Conservation (phyloP, 2,888 invertebrate genomes). For the Yponomeuta plumbellus region DNA sequence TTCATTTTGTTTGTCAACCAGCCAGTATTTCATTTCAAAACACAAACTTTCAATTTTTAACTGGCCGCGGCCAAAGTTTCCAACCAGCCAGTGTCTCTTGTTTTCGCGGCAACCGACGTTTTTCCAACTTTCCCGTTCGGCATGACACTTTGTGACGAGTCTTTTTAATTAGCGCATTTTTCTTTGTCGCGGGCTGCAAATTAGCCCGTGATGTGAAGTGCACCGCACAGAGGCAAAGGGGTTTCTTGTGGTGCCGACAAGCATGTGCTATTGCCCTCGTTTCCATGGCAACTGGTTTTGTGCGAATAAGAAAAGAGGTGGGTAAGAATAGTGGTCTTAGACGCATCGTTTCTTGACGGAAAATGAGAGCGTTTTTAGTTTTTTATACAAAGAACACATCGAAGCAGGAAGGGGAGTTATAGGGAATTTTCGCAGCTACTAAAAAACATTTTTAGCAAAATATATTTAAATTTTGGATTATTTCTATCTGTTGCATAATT, state of each 20-base stretch:
- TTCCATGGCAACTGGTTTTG: conserved; percentile 10
- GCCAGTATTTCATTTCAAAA: background rate
- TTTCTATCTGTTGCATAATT: too few relatives aligned
- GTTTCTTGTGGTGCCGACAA: conserved; percentile 4
- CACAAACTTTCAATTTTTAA: background rate
- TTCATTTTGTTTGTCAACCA: too few relatives aligned
- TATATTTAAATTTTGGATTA: too few relatives aligned
- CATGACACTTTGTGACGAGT: conserved; percentile 66
- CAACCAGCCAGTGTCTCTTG: background rate
- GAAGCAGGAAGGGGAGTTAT: too few relatives aligned
- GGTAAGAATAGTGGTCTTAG: background rate
- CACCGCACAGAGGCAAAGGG: background rate
- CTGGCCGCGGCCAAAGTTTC: background rate
- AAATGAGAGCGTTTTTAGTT: too few relatives aligned
- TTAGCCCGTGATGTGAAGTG: conserved; percentile 61
- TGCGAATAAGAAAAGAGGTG: background rate
- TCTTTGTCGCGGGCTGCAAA: conserved; percentile 64
- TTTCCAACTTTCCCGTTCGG: conserved; percentile 35
- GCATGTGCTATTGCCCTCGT: conserved; percentile 13
- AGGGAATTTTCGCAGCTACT: too few relatives aligned
- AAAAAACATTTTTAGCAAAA: too few relatives aligned
- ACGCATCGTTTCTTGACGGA: background rate
- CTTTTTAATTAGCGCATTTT: conserved; percentile 74
- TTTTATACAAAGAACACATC: too few relatives aligned
- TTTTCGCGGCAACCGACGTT: background rate